phyloP scores from a whole-genome alignment of 2,113 vertebrate genomes.

The Gymnobelideus leadbeateri region DNA sequence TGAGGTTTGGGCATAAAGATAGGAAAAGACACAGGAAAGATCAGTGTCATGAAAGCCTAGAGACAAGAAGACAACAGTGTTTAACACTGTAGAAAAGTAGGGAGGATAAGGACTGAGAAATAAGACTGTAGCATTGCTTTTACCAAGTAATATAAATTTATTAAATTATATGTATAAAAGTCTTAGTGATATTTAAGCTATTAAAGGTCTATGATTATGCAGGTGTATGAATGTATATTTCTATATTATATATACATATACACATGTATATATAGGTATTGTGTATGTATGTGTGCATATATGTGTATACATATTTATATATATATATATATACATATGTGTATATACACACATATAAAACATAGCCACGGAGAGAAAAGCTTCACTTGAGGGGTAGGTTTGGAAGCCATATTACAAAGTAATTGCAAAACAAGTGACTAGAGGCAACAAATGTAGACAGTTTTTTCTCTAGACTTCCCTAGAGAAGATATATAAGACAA shows the following conservation, averaged over 20 bases:
- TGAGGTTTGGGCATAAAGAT: background rate
- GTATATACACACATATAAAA: background rate
- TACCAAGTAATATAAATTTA: background rate
- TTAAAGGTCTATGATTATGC: background rate
- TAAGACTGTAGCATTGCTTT: background rate
- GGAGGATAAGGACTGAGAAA: background rate
- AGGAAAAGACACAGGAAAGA: background rate
- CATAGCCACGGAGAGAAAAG: background rate
- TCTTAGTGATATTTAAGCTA: background rate
- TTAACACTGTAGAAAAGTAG: background rate
- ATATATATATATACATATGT: background rate
- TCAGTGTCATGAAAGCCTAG: background rate
- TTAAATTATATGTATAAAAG: too few relatives aligned
- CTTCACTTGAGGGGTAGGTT: background rate
- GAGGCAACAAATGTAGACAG: background rate
- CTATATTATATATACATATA: background rate
- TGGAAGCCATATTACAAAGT: background rate
- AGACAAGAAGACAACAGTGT: background rate
- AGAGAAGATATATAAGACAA: background rate
- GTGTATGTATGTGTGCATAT: background rate
- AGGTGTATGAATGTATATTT: background rate
- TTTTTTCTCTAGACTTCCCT: background rate
- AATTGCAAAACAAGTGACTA: background rate
- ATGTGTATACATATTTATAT: background rate
- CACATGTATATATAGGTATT: too few relatives aligned